Evolutionary conservation across 2,113 vertebrate genomes (phyloP).

Genomic region (Mastomys natalensis): DNA sequence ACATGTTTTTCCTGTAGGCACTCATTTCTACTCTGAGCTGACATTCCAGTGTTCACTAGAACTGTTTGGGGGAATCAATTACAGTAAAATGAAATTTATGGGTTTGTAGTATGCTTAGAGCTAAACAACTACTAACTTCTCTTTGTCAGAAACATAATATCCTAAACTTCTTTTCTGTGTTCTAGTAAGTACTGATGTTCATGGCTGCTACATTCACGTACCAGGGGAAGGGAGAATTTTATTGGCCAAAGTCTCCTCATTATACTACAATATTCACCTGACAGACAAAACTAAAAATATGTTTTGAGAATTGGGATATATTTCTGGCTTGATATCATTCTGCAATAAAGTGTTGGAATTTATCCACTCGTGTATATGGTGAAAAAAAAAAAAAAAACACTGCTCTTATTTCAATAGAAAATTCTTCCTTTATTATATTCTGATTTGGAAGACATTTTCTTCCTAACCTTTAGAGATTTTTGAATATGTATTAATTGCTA

Average conservation of each 20-base stretch:
- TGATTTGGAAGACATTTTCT: slow-evolving; percentile 18
- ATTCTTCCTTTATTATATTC: not conserved
- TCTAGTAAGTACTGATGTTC: not conserved
- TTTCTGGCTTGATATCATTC: not conserved
- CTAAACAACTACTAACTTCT: not conserved
- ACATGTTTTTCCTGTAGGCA: not conserved
- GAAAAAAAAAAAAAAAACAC: not conserved
- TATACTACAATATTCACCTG: not conserved
- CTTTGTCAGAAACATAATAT: not conserved
- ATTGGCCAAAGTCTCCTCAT: not conserved
- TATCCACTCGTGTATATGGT: not conserved
- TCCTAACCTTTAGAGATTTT: not conserved
- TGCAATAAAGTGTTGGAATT: not conserved
- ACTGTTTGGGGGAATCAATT: not conserved
- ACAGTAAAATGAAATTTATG: slow-evolving; percentile 21
- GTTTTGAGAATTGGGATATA: not conserved
- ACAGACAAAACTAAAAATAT: slow-evolving; percentile 1
- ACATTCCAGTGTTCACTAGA: not conserved
- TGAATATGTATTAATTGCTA: slow-evolving; percentile 42
- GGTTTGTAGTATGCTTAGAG: slow-evolving; percentile 43
- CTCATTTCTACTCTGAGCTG: not conserved
- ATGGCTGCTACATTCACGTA: not conserved
- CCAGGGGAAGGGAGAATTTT: not conserved
- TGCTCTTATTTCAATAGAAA: slow-evolving; percentile 37
- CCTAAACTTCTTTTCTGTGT: not conserved